Evolutionary conservation across 2,797 vertebrate genomes (phyloP), one percentile per base, ranked within the genome.

Genomic region (Anguilla obscura): DNA sequence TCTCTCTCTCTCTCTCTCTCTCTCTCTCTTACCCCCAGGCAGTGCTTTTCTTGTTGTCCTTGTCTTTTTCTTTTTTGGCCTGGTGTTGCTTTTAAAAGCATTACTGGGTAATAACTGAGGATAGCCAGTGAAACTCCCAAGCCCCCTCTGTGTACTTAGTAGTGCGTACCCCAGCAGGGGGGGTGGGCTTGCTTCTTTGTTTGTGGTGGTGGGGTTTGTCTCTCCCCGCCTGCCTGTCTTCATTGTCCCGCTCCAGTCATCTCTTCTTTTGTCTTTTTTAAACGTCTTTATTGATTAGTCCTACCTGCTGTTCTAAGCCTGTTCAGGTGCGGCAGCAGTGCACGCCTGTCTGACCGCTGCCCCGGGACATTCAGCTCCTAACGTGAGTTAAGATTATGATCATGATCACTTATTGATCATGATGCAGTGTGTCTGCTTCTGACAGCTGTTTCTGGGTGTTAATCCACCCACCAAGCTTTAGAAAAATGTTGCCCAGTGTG

Each of bases 51-150:
- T 91, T 91, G 33, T 87, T 87, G 88, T 56, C 1, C 40, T 40
- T 86, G 88, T 91, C 89, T 89, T 92, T 88, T 91, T 88, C 88
- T 91, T 86, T 88, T 36, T 89, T 88, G 90, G 90, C 93, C 94
- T 93, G 90, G 91, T 88, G 50, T 89, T 91, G 91, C 89, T 93
- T 95, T 95, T 94, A 93, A 95, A 96, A 95, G 94, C 92, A 92
- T 96, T 95, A 94, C 91, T 93, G 93, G 94, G 93, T 94, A 94
- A 95, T 90, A 91, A 94, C 94, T 93, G 90, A 92, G 91, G 91
- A 93, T 93, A 93, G 93, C 92, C 91, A 93, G 92, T 94, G 93
- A 95, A 93, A 93, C 90, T 90, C 82, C 89, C 87, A 89, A 91
- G 89, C 91, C 90, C 88, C 91, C 91, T 94, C 94, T 94, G 93